Percentiles rank a stretch among this genome's conserved stretches.
phyloP scores from a whole-genome alignment of 2,888 invertebrate genomes.

The Acronicta psi region DNA sequence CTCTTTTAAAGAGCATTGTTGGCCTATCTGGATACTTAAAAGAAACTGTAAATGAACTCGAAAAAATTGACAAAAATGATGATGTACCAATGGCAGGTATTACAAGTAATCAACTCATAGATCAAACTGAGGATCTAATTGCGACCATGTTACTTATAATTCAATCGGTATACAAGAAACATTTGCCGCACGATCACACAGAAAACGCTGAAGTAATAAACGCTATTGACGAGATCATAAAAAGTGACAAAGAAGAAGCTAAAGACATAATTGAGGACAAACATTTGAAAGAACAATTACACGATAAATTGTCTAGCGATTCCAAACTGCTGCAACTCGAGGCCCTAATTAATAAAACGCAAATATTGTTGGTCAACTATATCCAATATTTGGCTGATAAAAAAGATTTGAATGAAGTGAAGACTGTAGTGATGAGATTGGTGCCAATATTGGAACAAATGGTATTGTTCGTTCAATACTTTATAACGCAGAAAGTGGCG shows the following conservation, averaged over 20 bases:
- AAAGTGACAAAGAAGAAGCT: constrained; percentile 76
- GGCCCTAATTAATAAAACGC: constrained; percentile 77
- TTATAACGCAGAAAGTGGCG: constrained; percentile 93
- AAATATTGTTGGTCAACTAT: constrained; percentile 76
- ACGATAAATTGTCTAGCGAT: constrained; percentile 90
- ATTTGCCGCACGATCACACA: constrained; percentile 68
- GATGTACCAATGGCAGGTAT: constrained; percentile 68
- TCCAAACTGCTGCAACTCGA: constrained; percentile 89
- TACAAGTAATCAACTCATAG: constrained; percentile 57
- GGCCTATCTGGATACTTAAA: constrained; percentile 70
- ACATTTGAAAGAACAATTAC: constrained; percentile 91
- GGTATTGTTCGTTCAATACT: constrained; percentile 92
- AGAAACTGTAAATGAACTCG: constrained; percentile 62
- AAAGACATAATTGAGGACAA: constrained; percentile 89
- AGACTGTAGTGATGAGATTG: constrained; percentile 80
- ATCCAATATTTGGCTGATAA: constrained; percentile 77
- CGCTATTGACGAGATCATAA: constrained; percentile 78
- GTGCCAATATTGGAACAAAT: constrained; percentile 94
- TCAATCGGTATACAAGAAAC: constrained; percentile 82
- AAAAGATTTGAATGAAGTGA: constrained; percentile 64
- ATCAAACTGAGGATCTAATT: constrained; percentile 76
- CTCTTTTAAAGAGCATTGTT: constrained; percentile 71
- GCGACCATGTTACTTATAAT: constrained; percentile 75
- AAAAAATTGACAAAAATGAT: constrained; percentile 62
- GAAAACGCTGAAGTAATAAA: constrained; percentile 73